Percentiles rank a stretch among this genome's conserved stretches.
These are phyloP conservation scores for Drosophila kanapiae DNA, from an alignment of 1,140 invertebrate genomes.

Conservation along the genomic window DNA sequence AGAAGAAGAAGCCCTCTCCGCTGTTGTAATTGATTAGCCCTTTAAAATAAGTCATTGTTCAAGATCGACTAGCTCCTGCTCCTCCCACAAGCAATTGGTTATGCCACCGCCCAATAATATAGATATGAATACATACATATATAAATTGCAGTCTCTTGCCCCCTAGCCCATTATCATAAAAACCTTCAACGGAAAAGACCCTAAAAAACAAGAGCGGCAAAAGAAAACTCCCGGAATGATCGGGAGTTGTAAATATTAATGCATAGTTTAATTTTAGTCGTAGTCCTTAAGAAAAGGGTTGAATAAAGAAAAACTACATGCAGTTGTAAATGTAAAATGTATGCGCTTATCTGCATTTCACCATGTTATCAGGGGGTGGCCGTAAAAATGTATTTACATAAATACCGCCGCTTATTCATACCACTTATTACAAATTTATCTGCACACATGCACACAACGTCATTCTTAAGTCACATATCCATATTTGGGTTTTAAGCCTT, in stretches of 20 bases:
- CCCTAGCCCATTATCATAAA: neutral
- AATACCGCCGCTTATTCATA: neutral
- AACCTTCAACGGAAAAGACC: conserved; percentile 5
- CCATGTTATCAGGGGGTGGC: no score
- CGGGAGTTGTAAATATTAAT: conserved; percentile 58
- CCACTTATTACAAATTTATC: no score
- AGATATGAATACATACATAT: neutral
- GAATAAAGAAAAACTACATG: conserved; percentile 53
- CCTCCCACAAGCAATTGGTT: neutral
- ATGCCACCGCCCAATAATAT: neutral
- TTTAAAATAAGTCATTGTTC: conserved; percentile 14
- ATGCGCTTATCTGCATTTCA: neutral
- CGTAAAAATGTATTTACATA: neutral
- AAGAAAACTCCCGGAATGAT: conserved; percentile 16
- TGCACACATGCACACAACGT: no score
- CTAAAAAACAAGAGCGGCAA: neutral
- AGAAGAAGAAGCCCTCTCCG: conserved; percentile 6
- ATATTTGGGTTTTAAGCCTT: no score
- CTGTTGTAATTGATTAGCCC: conserved; percentile 36
- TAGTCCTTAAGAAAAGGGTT: conserved; percentile 56
- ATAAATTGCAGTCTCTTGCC: conserved; percentile 7
- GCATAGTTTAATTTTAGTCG: conserved; percentile 54
- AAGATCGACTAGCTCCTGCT: conserved; percentile 13
- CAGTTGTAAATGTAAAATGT: conserved; percentile 14
- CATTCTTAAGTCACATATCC: no score